Evolutionary conservation across 2,113 vertebrate species (phyloP).

Genomic region (Lasiurus borealis): DNA sequence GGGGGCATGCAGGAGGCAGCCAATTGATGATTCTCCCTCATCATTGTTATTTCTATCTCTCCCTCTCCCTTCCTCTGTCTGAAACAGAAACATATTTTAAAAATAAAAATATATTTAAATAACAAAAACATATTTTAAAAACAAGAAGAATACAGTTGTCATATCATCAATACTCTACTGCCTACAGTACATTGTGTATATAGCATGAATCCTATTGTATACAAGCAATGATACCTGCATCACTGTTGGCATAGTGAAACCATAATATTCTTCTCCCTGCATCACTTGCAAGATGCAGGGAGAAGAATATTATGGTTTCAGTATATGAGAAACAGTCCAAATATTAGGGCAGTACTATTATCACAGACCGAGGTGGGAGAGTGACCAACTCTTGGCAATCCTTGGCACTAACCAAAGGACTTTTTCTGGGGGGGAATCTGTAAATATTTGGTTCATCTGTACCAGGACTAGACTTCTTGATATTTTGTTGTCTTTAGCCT

Average conservation of each 20-base stretch:
- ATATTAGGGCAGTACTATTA: neutral
- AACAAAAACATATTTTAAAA: neutral
- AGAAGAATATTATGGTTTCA: fast-evolving
- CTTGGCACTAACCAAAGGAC: neutral
- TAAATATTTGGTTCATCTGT: neutral
- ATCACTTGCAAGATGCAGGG: neutral
- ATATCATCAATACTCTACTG: neutral
- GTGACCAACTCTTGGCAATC: neutral
- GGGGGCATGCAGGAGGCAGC: too few relatives aligned
- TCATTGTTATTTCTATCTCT: too few relatives aligned
- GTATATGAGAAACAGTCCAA: neutral
- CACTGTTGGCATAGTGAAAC: too few relatives aligned
- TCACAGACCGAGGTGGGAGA: neutral
- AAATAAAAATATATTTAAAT: neutral
- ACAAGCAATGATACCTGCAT: neutral
- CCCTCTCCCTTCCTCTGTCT: too few relatives aligned
- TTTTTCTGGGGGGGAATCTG: neutral
- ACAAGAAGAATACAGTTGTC: neutral
- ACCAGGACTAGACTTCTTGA: neutral
- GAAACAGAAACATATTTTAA: neutral
- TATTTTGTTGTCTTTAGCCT: neutral
- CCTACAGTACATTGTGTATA: neutral
- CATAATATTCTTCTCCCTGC: too few relatives aligned
- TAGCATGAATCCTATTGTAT: too few relatives aligned
- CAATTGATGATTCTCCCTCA: too few relatives aligned